Evolutionary conservation across 2,888 invertebrate genomes (phyloP), one percentile per base, ranked within the genome.

Genomic region (Mesorhabditis belari): DNA sequence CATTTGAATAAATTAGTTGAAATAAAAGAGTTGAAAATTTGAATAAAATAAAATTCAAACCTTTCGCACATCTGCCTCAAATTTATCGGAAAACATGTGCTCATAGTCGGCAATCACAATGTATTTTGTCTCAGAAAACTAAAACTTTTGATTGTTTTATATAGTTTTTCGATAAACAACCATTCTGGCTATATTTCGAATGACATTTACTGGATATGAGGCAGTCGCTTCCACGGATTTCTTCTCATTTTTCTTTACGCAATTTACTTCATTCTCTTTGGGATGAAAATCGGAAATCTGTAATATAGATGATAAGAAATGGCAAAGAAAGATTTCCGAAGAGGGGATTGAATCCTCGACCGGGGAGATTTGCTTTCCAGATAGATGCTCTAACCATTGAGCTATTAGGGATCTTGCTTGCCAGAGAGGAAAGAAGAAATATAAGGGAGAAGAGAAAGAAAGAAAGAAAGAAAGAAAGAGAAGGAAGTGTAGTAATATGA

Each of bases 361-460:
- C n/a, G n/a, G n/a, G n/a, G n/a, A n/a, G n/a, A n/a, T n/a, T n/a
- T n/a, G n/a, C n/a, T n/a, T n/a, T n/a, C n/a, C n/a, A n/a, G n/a
- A n/a, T n/a, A n/a, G n/a, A n/a, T n/a, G n/a, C n/a, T n/a, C n/a
- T n/a, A n/a, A n/a, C n/a, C n/a, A n/a, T n/a, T n/a, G n/a, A n/a
- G n/a, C n/a, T n/a, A n/a, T n/a, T n/a, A n/a, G n/a, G 58, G 35
- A 26, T 53, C 56, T 49, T 51, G 49, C 28, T 62, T 56, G 58
- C 49, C 49, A 49, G 28, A 19, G n/a, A n/a, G 54, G 57, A 56
- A 54, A 57, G 35, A 26, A 26, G 27, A 49, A 58, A 29, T 54
- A n/a, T n/a, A n/a, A n/a, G n/a, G n/a, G n/a, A n/a, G n/a, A n/a
- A n/a, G n/a, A n/a, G n/a, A n/a, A n/a, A 55, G 49, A 58, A 29